A percentile compares a stretch with the other conserved stretches of the same genome.
Evolutionary conservation across 2,113 vertebrate species (phyloP).

Genomic region (Pelodiscus sinensis): DNA sequence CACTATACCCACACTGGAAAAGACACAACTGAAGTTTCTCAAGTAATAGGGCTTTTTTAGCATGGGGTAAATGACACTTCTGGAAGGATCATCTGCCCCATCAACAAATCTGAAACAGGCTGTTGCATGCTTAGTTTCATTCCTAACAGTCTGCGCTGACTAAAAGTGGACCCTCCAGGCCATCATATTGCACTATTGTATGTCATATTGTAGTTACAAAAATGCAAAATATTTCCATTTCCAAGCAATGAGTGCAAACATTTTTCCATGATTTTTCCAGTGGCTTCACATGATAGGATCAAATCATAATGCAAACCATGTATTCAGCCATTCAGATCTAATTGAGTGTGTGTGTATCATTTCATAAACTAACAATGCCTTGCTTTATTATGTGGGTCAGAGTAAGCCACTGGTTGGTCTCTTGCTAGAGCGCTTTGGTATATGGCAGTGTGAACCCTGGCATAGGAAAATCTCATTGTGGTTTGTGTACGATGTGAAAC

Average conservation of each 20-base stretch:
- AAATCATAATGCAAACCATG: neutral
- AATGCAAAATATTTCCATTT: constrained; percentile 23
- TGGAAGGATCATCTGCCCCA: neutral
- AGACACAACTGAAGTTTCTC: neutral
- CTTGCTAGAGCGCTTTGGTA: neutral
- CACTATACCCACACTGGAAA: accelerated
- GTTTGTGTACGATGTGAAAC: neutral
- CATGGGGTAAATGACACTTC: neutral
- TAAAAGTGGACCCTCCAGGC: neutral
- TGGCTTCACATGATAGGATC: neutral
- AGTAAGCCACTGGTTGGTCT: neutral
- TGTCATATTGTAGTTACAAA: neutral
- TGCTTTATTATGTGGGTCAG: neutral
- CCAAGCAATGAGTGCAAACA: neutral
- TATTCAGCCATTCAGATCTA: neutral
- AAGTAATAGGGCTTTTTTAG: neutral
- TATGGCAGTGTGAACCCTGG: neutral
- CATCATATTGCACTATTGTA: accelerated
- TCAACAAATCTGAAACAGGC: neutral
- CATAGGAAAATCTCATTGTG: constrained; percentile 5
- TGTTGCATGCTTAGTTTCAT: neutral
- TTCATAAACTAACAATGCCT: neutral
- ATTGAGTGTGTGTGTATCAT: neutral
- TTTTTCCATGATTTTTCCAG: neutral
- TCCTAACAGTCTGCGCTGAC: neutral